Conservation (phyloP, 2,797 vertebrate genomes). For the Chelon auratus region DNA sequence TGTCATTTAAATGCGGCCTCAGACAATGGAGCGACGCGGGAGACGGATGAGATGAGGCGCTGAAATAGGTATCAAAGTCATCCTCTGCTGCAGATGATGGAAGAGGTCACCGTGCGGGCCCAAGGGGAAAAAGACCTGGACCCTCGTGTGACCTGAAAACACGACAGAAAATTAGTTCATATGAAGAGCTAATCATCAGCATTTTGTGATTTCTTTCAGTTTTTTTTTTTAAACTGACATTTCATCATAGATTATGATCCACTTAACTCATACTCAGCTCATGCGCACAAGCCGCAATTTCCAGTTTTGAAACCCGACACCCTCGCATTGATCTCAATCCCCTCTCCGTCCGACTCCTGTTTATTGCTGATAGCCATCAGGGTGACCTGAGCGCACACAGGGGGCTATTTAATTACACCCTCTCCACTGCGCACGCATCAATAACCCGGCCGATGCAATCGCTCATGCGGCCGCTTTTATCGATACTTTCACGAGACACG, state of each 20-base stretch:
- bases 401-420: constrained; percentile 79
- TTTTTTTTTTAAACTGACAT: neutral
- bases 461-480: constrained; percentile 73
- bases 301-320: constrained; percentile 65
- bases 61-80: constrained; percentile 75
- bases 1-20: constrained; percentile 73
- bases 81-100: constrained; percentile 70
- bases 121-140: constrained; percentile 36
- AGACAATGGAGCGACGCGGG: constrained; percentile 69
- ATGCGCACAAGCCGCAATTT: constrained; percentile 16
- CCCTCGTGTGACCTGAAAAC: constrained; percentile 53
- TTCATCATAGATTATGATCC: neutral
- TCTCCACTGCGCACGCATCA: constrained; percentile 63
- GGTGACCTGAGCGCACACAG: constrained; percentile 68
- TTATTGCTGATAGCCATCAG: constrained; percentile 70
- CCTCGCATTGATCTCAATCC: constrained; percentile 63
- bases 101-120: constrained; percentile 60
- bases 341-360: constrained; percentile 60
- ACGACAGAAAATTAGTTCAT: constrained; percentile 51
- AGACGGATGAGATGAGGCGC: constrained; percentile 74
- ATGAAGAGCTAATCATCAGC: constrained; percentile 23
- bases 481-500: constrained; percentile 61
- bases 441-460: constrained; percentile 73
- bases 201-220: neutral
- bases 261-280: neutral